Evolutionary conservation across 2,888 invertebrate species (phyloP).

Genomic region (Melieria crassipennis): DNA sequence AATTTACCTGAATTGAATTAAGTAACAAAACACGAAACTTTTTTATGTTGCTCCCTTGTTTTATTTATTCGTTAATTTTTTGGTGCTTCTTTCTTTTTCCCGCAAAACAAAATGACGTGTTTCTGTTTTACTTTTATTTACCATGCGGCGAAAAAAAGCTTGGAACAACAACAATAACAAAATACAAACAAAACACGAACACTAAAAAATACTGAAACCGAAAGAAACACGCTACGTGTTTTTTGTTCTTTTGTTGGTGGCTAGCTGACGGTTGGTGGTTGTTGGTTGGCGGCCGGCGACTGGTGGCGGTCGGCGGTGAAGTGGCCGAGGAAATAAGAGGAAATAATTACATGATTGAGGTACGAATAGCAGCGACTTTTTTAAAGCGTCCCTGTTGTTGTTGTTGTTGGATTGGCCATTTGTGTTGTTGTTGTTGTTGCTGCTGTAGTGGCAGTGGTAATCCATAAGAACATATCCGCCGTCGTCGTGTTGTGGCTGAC

Average conservation of each 20-base stretch:
- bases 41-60: conserved; percentile 42
- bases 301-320: conserved; percentile 40
- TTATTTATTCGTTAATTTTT: conserved; percentile 31
- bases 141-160: conserved; percentile 43
- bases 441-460: conserved; percentile 37
- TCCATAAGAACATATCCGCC: conserved; percentile 55
- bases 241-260: conserved; percentile 38
- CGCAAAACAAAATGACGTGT: conserved; percentile 44
- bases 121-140: conserved; percentile 45
- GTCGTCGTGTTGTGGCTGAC: conserved; percentile 18
- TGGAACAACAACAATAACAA: conserved; percentile 17
- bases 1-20: conserved; percentile 62
- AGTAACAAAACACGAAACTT: conserved; percentile 58
- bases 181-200: conserved; percentile 41
- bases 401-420: conserved; percentile 1
- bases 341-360: conserved; percentile 66
- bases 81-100: conserved; percentile 31
- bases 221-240: conserved; percentile 52
- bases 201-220: conserved; percentile 27
- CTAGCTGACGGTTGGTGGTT: conserved; percentile 23
- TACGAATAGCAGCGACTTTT: conserved; percentile 41
- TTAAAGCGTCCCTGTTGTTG: conserved; percentile 16
- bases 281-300: conserved; percentile 36
- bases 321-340: conserved; percentile 64
- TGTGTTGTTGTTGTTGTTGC: conserved; percentile 18